A percentile compares a stretch with the other conserved stretches of the same genome.
Evolutionary conservation across 2,113 vertebrate genomes (phyloP).

Genomic region (Diadophis punctatus): DNA sequence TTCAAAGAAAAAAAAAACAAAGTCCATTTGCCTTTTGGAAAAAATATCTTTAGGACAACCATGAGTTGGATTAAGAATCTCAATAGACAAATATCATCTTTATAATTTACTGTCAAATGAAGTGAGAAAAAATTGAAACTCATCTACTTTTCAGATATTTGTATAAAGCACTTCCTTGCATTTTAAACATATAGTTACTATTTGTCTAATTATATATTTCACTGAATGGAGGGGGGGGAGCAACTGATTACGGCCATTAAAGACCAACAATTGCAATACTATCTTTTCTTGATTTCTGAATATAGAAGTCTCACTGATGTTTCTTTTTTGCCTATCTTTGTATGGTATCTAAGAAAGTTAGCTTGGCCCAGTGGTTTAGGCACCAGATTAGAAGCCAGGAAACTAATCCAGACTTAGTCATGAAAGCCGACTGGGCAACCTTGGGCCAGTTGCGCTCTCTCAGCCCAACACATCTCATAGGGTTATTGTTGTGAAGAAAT

Average conservation of each 20-base stretch:
- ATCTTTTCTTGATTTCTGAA: neutral
- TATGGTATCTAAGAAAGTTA: neutral
- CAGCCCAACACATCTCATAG: neutral
- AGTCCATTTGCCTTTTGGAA: neutral
- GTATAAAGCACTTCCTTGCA: neutral
- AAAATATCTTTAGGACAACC: neutral
- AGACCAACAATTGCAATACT: neutral
- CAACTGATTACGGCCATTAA: neutral
- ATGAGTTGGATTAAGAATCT: neutral
- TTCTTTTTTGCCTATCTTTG: slow-evolving; percentile 7
- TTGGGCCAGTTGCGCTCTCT: neutral
- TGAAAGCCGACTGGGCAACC: neutral
- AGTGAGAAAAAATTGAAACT: neutral
- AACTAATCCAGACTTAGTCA: neutral
- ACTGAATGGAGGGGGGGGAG: neutral
- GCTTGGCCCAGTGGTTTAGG: neutral
- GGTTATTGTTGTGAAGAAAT: neutral
- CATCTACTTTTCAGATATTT: neutral
- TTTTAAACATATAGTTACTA: neutral
- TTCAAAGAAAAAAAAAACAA: neutral
- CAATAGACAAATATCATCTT: neutral
- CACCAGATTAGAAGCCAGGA: neutral
- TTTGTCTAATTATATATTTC: neutral
- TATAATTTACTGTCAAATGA: neutral
- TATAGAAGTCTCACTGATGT: neutral